Percentiles rank a stretch among this genome's conserved stretches.
These are phyloP conservation scores for Archocentrus centrarchus DNA, from an alignment of 2,113 vertebrate genomes.

Conservation along the genomic window DNA sequence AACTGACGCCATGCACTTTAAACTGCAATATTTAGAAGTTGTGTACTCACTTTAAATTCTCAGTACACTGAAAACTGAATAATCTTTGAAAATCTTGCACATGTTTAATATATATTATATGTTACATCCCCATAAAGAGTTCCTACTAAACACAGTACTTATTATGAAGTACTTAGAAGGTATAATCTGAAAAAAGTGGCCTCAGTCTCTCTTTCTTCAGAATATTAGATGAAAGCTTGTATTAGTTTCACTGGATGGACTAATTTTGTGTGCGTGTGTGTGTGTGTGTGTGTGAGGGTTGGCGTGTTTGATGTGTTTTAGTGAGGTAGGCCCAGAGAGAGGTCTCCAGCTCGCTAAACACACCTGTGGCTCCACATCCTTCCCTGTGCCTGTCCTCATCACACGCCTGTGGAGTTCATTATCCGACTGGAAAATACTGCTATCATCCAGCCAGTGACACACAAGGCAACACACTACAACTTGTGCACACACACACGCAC, in stretches of 20 bases:
- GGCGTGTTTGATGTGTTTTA: constrained; percentile 20
- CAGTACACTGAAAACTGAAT: neutral
- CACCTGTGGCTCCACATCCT: constrained; percentile 54
- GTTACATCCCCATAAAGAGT: neutral
- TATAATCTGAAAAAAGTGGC: constrained; percentile 26
- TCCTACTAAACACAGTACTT: neutral
- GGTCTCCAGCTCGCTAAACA: constrained; percentile 15
- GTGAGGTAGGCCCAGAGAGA: neutral
- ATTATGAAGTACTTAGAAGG: neutral
- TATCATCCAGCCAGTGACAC: constrained; percentile 27
- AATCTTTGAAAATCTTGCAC: neutral
- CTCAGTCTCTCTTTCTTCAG: constrained; percentile 30
- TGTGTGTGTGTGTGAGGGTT: neutral
- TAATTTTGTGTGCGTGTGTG: neutral
- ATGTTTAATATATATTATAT: neutral
- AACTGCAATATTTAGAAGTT: neutral
- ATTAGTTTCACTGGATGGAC: constrained; percentile 34
- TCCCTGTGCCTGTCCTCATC: constrained; percentile 40
- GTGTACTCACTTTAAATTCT: neutral
- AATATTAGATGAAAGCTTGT: constrained; percentile 24
- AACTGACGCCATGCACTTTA: neutral
- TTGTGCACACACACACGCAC: neutral
- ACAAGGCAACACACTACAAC: neutral
- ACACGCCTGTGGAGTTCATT: constrained; percentile 73
- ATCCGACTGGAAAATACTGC: constrained; percentile 47